Evolutionary conservation across 2,888 invertebrate genomes (phyloP).

Genomic region (Pimpla rufipes): DNA sequence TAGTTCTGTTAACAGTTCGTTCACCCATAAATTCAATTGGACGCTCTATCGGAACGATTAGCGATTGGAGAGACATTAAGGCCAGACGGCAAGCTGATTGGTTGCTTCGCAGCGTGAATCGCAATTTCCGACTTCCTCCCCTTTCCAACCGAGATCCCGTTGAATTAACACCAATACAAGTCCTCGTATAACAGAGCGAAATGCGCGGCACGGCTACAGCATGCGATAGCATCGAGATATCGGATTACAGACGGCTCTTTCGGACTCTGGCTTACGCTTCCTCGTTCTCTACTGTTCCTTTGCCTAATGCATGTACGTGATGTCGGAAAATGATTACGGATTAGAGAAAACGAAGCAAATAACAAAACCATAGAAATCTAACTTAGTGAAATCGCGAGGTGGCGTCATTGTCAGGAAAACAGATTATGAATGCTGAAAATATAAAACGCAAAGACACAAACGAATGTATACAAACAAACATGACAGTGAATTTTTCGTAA

Average conservation of each 20-base stretch:
- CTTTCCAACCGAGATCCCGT: slow-evolving; percentile 37
- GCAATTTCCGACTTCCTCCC: slow-evolving; percentile 75
- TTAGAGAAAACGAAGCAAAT: slow-evolving; percentile 9
- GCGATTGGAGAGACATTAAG: slow-evolving; percentile 73
- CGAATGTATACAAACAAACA: background rate
- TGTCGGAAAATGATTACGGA: slow-evolving; percentile 31
- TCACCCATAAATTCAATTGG: slow-evolving; percentile 74
- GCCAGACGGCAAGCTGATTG: slow-evolving; percentile 71
- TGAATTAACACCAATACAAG: slow-evolving; percentile 67
- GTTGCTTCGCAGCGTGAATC: slow-evolving; percentile 72
- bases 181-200: slow-evolving; percentile 19
- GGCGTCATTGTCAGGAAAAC: background rate
- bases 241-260: slow-evolving; percentile 25
- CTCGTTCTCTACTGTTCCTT: background rate
- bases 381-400: background rate
- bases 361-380: slow-evolving; percentile 1
- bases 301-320: slow-evolving; percentile 53
- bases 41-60: slow-evolving; percentile 74
- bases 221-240: slow-evolving; percentile 59
- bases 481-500: background rate
- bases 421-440: background rate
- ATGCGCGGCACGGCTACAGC: slow-evolving; percentile 15
- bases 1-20: slow-evolving; percentile 17
- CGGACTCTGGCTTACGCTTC: slow-evolving; percentile 3
- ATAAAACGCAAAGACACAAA: background rate